phyloP scores from a whole-genome alignment of 1,140 invertebrate genomes.

The Achatina immaculata region DNA sequence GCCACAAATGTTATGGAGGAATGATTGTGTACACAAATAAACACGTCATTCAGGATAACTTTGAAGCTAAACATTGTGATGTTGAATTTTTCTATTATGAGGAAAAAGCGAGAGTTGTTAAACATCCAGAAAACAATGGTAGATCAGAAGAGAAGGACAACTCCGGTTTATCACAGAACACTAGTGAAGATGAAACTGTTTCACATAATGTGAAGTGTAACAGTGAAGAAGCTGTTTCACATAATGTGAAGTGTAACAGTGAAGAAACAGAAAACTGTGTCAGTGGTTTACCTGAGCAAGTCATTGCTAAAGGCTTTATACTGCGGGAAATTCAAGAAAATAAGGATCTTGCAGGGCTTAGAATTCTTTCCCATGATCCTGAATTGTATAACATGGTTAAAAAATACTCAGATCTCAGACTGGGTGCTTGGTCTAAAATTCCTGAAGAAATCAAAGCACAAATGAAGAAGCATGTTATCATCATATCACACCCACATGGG shows the following conservation, averaged over 20 bases:
- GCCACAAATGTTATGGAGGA: background rate
- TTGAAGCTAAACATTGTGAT: background rate
- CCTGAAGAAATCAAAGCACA: background rate
- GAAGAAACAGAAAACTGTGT: too few species aligned
- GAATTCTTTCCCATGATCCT: slow-evolving; percentile 5
- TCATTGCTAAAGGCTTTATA: background rate
- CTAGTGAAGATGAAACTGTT: background rate
- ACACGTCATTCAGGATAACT: slow-evolving; percentile 6
- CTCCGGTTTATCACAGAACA: too few species aligned
- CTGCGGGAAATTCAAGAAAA: background rate
- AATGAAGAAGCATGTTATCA: background rate
- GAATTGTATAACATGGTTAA: background rate
- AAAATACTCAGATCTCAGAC: background rate
- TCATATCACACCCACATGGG: slow-evolving; percentile 21
- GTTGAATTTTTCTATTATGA: background rate
- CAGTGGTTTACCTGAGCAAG: background rate
- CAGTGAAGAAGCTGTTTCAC: too few species aligned
- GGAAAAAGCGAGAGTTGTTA: background rate
- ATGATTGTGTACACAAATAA: slow-evolving; percentile 15
- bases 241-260: background rate
- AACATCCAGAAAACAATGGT: background rate
- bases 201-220: background rate
- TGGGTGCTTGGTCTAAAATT: background rate
- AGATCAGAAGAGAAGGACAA: too few species aligned
- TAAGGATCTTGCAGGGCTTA: slow-evolving; percentile 8